A percentile compares a stretch with the other conserved stretches of the same genome.
Evolutionary conservation across 1,140 invertebrate species (phyloP).

Genomic region (Formica exsecta): DNA sequence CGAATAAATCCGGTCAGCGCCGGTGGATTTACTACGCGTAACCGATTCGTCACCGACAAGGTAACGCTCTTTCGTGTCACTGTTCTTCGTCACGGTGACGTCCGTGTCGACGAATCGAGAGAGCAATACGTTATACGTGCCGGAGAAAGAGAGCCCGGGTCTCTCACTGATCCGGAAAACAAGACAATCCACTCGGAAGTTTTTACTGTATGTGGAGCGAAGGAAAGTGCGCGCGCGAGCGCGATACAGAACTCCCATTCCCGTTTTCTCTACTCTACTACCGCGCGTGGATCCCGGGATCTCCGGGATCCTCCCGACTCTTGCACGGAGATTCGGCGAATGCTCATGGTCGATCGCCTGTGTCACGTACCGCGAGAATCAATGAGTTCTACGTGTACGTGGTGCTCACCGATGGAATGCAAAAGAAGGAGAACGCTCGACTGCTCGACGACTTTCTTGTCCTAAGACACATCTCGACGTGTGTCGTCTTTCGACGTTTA

Average conservation of each 20-base stretch:
- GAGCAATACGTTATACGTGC: conserved; percentile 29
- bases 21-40: conserved; percentile 26
- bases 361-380: conserved; percentile 78
- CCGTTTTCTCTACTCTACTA: neutral
- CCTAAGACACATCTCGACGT: neutral
- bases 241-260: conserved; percentile 49
- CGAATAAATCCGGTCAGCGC: conserved; percentile 28
- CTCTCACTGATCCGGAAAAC: conserved; percentile 64
- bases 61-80: conserved; percentile 54
- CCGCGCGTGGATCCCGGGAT: neutral
- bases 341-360: conserved; percentile 70
- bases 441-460: conserved; percentile 27
- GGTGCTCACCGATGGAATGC: conserved; percentile 54
- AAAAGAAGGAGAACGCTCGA: conserved; percentile 38
- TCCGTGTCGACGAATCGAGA: conserved; percentile 46
- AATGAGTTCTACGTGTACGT: conserved; percentile 73
- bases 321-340: conserved; percentile 27
- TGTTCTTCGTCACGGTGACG: neutral
- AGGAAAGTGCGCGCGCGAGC: conserved; percentile 47
- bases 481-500: conserved; percentile 12
- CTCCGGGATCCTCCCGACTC: neutral
- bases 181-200: conserved; percentile 68
- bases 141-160: conserved; percentile 40
- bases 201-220: conserved; percentile 52
- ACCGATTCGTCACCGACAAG: conserved; percentile 44